Evolutionary conservation across 1,140 invertebrate species (phyloP), one percentile per base, ranked within the genome.

Genomic region (Drosophila lacteicornis): DNA sequence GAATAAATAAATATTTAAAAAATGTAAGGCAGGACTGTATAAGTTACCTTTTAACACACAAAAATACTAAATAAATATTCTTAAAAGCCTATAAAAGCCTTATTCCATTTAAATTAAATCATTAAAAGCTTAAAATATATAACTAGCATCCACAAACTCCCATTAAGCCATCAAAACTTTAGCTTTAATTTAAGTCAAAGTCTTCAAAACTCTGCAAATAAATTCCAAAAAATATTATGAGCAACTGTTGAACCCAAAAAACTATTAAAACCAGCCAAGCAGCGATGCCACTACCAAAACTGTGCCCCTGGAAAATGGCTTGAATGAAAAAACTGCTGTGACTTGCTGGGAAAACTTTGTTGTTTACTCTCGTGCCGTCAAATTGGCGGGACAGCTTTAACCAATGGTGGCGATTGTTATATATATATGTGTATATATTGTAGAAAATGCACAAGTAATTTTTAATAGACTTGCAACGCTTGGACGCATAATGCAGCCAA

Each of bases 391-490:
- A 30, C 49, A 70, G 67, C 67, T 70, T 70, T 70, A 70, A 70
- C 49, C 40, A 70, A 40, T 70, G 49, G 67, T 68, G 62, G 63
- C 49, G 67, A 70, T 56, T 70, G 67, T 36, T 36, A 36, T 36
- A 36, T 11, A 9, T 40, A 11, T 70, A 36, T 11, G 30, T 33
- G 11, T 40, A n/a, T 70, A 33, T 60, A 50, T 56, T 49, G 56
- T 60, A 42, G 19, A 80, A 71, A 78, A 58, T 66, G 51, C 77
- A 59, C 53, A 79, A 84, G 69, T 66, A 65, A 81, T 88, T 90
- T 90, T 79, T 90, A 88, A 90, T 84, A 90, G 78, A 87, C 80
- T 87, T 53, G 76, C 76, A 66, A 76, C 70, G 80, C 75, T 75
- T 58, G 80, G 57, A 63, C 67, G 83, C 84, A 87, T 80, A 87